Evolutionary conservation across 2,888 invertebrate genomes (phyloP).

Genomic region (Pandemis heparana): DNA sequence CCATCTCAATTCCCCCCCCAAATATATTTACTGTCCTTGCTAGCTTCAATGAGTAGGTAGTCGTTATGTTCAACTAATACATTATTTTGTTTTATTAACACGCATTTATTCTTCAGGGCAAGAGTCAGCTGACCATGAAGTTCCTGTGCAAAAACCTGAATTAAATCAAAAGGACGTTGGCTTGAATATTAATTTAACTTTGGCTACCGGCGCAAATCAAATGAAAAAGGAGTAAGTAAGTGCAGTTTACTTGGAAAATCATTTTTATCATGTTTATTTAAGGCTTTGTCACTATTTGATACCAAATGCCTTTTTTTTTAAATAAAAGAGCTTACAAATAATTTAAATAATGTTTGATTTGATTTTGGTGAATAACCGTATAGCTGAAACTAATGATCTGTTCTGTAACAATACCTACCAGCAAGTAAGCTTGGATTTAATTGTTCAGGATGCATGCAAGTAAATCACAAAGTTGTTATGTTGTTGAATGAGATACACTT

Average conservation of each 20-base stretch:
- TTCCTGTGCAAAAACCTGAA: slow-evolving; percentile 26
- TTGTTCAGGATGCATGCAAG: no score
- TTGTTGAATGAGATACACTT: no score
- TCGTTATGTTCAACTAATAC: no score
- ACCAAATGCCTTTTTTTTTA: not conserved
- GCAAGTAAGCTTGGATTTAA: not conserved
- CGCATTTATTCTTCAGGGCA: slow-evolving; percentile 54
- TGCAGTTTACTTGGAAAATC: slow-evolving; percentile 16
- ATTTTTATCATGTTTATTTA: not conserved
- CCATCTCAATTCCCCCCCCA: no score
- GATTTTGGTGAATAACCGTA: not conserved
- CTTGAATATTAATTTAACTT: slow-evolving; percentile 69
- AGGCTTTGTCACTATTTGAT: not conserved
- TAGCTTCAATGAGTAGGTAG: no score
- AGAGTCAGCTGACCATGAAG: slow-evolving; percentile 45
- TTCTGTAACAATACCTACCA: no score
- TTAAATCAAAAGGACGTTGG: slow-evolving; percentile 64
- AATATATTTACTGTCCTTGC: no score
- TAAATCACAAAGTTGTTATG: no score
- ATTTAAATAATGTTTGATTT: not conserved
- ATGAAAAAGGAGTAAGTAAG: slow-evolving; percentile 47
- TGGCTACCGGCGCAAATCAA: slow-evolving; percentile 56
- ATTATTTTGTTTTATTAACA: no score
- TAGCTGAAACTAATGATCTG: not conserved
- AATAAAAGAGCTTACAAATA: slow-evolving; percentile 6